Percentiles rank a stretch among this genome's conserved stretches.
Conservation (phyloP, 2,797 vertebrate species). For the Hephaestus fuliginosus region DNA sequence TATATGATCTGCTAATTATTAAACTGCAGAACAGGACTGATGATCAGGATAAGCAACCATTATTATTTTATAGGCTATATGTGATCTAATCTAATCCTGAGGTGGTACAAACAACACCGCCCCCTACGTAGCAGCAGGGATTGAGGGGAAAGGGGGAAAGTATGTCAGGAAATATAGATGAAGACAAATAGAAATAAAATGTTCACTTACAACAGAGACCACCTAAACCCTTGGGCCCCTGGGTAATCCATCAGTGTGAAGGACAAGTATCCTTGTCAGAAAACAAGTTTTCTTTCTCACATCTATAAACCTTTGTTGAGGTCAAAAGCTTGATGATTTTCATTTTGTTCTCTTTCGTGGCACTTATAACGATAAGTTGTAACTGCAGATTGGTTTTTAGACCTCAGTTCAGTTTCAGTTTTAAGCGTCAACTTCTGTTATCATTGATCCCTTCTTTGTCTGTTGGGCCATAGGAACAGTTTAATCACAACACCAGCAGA, state of each 20-base stretch:
- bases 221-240: not conserved
- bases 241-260: not conserved
- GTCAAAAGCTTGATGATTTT: no score
- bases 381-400: no score
- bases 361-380: no score
- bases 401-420: no score
- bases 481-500: no score
- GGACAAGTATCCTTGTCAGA: not conserved
- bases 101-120: not conserved
- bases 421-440: no score
- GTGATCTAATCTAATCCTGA: not conserved
- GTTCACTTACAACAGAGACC: not conserved
- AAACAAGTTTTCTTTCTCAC: not conserved
- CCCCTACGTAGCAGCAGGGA: not conserved
- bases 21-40: not conserved
- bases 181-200: slow-evolving; percentile 3
- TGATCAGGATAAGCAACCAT: not conserved
- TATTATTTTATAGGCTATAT: not conserved
- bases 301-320: not conserved
- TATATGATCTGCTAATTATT: not conserved
- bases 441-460: no score
- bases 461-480: no score
- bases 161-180: not conserved
- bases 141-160: no score
- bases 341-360: no score